A percentile compares a stretch with the other conserved stretches of the same genome.
Conservation (phyloP, 2,888 invertebrate species). For the Mayetiola destructor region DNA sequence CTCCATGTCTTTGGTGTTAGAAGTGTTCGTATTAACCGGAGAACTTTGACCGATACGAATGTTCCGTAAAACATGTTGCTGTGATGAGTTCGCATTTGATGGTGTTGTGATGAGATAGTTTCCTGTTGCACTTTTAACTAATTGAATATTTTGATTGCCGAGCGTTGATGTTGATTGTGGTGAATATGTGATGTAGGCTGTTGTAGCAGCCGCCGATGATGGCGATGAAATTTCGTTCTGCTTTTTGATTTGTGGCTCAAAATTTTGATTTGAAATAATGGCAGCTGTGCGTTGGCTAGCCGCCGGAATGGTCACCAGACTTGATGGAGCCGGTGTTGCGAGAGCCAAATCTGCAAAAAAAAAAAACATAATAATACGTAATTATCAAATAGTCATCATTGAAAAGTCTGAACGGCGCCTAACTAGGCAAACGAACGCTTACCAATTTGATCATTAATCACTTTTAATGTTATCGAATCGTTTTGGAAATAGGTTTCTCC, state of each 20-base stretch:
- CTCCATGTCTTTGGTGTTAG: slow-evolving; percentile 27
- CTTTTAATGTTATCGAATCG: slow-evolving; percentile 4
- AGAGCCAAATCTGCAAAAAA: not conserved
- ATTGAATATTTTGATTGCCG: slow-evolving; percentile 6
- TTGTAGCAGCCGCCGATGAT: not conserved
- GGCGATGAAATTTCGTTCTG: not conserved
- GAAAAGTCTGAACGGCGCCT: no score
- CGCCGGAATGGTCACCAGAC: not conserved
- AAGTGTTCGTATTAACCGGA: slow-evolving; percentile 14
- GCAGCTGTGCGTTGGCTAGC: not conserved
- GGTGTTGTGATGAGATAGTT: not conserved
- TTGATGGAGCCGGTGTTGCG: slow-evolving; percentile 4
- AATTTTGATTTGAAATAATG: not conserved
- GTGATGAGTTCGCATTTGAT: not conserved
- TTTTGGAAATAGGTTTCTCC: slow-evolving; percentile 1
- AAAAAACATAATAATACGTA: not conserved
- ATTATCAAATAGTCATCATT: not conserved
- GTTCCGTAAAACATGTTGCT: not conserved
- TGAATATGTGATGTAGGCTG: slow-evolving; percentile 1
- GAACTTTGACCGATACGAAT: not conserved
- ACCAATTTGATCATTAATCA: slow-evolving; percentile 9
- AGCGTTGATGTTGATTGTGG: not conserved
- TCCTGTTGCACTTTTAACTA: slow-evolving; percentile 6
- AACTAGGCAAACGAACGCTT: not conserved
- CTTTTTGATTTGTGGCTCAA: not conserved